These are phyloP conservation scores for Clarias fuscus DNA, from an alignment of 2,797 vertebrate genomes.

Conservation along the genomic window DNA sequence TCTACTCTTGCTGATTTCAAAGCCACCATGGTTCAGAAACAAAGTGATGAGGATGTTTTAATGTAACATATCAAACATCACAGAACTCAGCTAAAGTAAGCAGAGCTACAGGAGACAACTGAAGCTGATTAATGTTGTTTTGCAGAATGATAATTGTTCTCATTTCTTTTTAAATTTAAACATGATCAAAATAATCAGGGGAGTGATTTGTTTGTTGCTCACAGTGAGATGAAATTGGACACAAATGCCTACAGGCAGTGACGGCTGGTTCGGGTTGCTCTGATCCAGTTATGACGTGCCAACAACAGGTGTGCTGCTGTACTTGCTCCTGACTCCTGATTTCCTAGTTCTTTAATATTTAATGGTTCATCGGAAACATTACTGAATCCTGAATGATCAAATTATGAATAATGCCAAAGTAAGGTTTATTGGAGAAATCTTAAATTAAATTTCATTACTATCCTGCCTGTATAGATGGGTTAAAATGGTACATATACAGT, in stretches of 20 bases:
- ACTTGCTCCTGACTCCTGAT: background rate
- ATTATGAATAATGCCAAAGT: background rate
- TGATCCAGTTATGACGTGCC: slow-evolving; percentile 42
- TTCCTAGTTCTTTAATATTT: slow-evolving; percentile 1
- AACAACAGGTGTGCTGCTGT: slow-evolving; percentile 65
- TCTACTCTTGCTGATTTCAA: too few relatives aligned
- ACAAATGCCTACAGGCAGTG: background rate
- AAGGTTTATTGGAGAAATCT: background rate
- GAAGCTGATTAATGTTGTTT: background rate
- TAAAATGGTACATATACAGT: background rate
- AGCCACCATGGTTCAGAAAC: too few relatives aligned
- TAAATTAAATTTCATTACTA: background rate
- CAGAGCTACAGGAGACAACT: background rate
- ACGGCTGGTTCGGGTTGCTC: background rate
- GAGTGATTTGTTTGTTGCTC: slow-evolving; percentile 43
- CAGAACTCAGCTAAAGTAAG: background rate
- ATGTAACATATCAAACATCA: background rate
- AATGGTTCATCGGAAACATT: background rate
- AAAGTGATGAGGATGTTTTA: background rate
- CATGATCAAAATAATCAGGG: background rate
- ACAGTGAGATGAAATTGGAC: background rate
- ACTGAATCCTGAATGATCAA: background rate
- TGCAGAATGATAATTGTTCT: background rate
- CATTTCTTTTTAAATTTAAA: background rate
- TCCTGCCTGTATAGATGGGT: background rate